Conservation (phyloP, 2,797 vertebrate genomes). For the Bufotes viridis region DNA sequence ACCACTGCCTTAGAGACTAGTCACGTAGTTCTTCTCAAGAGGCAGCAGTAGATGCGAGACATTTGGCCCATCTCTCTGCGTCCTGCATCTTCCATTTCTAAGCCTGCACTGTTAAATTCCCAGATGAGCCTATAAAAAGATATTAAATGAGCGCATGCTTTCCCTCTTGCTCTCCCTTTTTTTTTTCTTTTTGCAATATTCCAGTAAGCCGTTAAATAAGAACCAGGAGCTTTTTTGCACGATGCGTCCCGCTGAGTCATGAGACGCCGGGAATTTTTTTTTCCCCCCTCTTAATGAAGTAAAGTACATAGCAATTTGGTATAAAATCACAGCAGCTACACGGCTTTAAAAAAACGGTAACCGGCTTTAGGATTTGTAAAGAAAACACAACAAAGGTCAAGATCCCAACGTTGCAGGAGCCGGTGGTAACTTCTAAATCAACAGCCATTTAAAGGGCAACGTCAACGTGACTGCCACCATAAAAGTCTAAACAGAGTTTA, state of each 20-base stretch:
- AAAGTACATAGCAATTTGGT: constrained; percentile 60
- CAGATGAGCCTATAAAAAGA: constrained; percentile 40
- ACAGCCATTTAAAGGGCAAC: constrained; percentile 75
- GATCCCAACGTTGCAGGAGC: constrained; percentile 74
- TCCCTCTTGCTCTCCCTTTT: neutral
- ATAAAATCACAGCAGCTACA: constrained; percentile 70
- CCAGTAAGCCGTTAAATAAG: constrained; percentile 41
- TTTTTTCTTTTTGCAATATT: neutral
- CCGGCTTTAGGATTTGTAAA: constrained; percentile 74
- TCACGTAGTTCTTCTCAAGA: neutral
- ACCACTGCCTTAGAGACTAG: no score
- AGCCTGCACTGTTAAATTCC: neutral
- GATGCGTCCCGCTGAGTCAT: neutral
- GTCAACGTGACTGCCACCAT: constrained; percentile 71
- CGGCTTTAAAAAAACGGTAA: constrained; percentile 70
- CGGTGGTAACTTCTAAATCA: constrained; percentile 74
- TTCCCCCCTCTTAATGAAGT: neutral
- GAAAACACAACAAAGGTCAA: constrained; percentile 75
- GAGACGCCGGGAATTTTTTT: neutral
- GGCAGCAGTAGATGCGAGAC: neutral
- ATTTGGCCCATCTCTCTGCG: no score
- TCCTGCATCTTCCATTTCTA: neutral
- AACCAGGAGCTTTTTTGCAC: constrained; percentile 46
- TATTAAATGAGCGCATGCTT: constrained; percentile 29
- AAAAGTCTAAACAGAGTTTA: constrained; percentile 76